Evolutionary conservation across 2,888 invertebrate genomes (phyloP), one percentile per base, ranked within the genome.

Genomic region (Auanema sp.): DNA sequence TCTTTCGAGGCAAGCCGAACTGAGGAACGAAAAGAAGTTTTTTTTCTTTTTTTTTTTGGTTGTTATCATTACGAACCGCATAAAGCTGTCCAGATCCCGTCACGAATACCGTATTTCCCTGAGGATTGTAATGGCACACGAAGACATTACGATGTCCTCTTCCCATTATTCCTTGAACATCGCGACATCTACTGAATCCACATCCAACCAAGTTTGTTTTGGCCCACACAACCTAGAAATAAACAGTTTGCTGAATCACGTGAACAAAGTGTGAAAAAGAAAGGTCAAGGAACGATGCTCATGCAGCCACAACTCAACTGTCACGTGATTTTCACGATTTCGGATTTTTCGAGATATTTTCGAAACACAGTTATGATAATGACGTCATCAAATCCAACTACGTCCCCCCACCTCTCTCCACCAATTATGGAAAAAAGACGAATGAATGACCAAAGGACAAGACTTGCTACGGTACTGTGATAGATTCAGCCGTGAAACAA

Each of bases 191-290:
- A 0, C 91, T 88, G 84, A 89, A 92, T 33, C 93, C 93, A 83
- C 93, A 93, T 64, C 93, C 93, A 59, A 93, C 88, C 73, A 90
- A 87, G 81, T 90, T 90, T 12, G 92, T 91, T 83, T 91, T 90
- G 63, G 91, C 91, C 93, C 93, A 93, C 60, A 92, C 89, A 85
- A 93, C 88, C 91, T 93, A 67, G 61, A 80, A 72, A 52, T 52
- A 5, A 47, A 47, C 21, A 5, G 47, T 33, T 33, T 33, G n/a
- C n/a, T 40, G 12, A 52, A 47, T 47, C 16, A 16, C 47, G 47
- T 5, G 6, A 25, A 55, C 14, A 21, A 33, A 18, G 24, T 51
- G 8, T 33, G 8, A 33, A 33, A 5, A 8, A 8, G 33, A 8
- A 33, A 33, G 8, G 33, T 33, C 4, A 33, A 5, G 33, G 33